These are phyloP conservation scores for Diploscapter pachys DNA, from an alignment of 1,140 invertebrate species.

Conservation along the genomic window DNA sequence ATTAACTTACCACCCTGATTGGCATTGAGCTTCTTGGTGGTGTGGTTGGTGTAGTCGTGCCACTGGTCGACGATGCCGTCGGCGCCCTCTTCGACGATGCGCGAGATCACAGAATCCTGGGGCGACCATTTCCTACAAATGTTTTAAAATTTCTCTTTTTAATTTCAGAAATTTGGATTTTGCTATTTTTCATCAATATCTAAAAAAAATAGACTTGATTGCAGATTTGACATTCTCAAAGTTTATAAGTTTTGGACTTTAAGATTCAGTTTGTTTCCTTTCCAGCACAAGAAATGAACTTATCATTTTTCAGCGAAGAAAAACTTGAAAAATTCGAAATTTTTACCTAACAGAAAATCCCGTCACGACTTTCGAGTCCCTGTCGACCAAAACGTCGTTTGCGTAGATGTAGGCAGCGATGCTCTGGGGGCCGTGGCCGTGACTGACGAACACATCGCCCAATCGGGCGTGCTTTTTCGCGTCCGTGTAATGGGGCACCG, in stretches of 20 bases:
- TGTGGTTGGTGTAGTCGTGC: constrained; percentile 62
- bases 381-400: constrained; percentile 44
- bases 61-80: constrained; percentile 55
- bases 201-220: not conserved
- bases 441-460: constrained; percentile 84
- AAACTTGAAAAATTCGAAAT: constrained; percentile 65
- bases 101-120: constrained; percentile 8
- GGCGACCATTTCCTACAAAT: constrained; percentile 40
- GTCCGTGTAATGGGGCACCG: constrained; percentile 94
- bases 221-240: not conserved
- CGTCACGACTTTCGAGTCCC: constrained; percentile 52
- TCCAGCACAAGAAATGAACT: constrained; percentile 47
- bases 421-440: constrained; percentile 13
- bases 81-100: constrained; percentile 59
- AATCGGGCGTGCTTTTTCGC: constrained; percentile 64
- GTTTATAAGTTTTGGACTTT: not conserved
- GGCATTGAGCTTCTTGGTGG: constrained; percentile 44
- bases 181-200: constrained; percentile 66
- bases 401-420: constrained; percentile 48
- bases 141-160: constrained; percentile 63
- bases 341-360: constrained; percentile 34
- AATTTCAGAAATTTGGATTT: constrained; percentile 67
- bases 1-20: constrained; percentile 1
- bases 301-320: constrained; percentile 70
- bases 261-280: too few relatives aligned